phyloP scores from a whole-genome alignment of 2,113 vertebrate species.

The Gyps fulvus region DNA sequence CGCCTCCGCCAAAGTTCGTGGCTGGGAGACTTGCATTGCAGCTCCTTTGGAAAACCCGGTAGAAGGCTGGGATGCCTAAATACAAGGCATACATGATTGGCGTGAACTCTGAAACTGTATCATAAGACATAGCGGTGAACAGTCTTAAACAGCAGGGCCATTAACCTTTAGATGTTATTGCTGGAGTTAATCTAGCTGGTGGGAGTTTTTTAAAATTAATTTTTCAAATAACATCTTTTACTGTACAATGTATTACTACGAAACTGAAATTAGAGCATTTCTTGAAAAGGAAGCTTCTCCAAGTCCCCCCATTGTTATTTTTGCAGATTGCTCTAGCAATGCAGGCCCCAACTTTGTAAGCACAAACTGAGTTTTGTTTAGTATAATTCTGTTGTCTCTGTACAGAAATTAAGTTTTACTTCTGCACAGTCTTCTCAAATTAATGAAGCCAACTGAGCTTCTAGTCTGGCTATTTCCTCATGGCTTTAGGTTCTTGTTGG shows the following conservation, averaged over 20 bases:
- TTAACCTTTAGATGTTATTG: not conserved
- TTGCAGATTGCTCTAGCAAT: not conserved
- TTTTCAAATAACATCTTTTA: not conserved
- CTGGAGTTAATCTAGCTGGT: not conserved
- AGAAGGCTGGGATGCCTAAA: not conserved
- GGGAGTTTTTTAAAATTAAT: not conserved
- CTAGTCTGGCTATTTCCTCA: not conserved
- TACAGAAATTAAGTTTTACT: not conserved
- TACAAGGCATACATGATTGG: not conserved
- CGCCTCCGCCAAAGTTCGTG: not conserved
- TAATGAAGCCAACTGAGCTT: not conserved
- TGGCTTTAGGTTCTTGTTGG: not conserved
- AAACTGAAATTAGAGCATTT: not conserved
- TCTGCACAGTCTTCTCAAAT: not conserved
- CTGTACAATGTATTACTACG: not conserved
- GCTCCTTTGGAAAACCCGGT: not conserved
- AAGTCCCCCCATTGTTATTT: rapidly evolving
- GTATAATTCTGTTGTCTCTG: not conserved
- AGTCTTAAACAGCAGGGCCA: not conserved
- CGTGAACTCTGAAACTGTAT: not conserved
- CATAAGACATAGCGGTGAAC: not conserved
- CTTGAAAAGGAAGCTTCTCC: not conserved
- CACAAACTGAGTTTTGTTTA: not conserved
- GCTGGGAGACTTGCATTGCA: not conserved
- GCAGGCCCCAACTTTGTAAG: not conserved